phyloP scores from a whole-genome alignment of 1,140 invertebrate species.

The Drosophila takahashii region DNA sequence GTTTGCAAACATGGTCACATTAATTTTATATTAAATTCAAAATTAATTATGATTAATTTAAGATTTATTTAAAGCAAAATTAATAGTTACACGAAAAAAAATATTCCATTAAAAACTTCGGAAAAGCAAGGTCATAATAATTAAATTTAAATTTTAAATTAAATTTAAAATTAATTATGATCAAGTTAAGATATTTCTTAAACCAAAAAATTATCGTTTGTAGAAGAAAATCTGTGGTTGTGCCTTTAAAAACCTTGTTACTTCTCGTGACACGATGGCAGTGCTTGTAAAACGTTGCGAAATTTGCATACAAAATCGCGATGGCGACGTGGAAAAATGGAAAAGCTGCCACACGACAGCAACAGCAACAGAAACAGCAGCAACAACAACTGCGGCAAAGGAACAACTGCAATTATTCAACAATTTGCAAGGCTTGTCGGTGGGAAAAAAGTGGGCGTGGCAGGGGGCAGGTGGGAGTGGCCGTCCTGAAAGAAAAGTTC shows the following conservation, averaged over 20 bases:
- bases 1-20: too few species aligned
- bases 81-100: too few species aligned
- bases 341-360: conserved; percentile 52
- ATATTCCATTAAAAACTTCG: too few species aligned
- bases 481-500: conserved; percentile 38
- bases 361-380: conserved; percentile 24
- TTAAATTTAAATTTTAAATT: too few species aligned
- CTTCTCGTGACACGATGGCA: not conserved
- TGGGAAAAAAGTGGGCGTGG: conserved; percentile 8
- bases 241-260: not conserved
- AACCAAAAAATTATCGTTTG: too few species aligned
- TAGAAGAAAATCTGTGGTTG: too few species aligned
- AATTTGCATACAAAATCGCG: conserved; percentile 60
- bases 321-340: conserved; percentile 53
- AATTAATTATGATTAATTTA: too few species aligned
- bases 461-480: conserved; percentile 6
- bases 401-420: conserved; percentile 78
- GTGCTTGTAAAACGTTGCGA: conserved; percentile 1
- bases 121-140: too few species aligned
- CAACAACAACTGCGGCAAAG: conserved; percentile 29
- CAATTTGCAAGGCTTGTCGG: conserved; percentile 62
- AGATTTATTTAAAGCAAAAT: too few species aligned
- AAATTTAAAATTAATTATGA: not conserved
- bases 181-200: too few species aligned
- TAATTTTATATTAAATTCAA: too few species aligned